A percentile compares a stretch with the other conserved stretches of the same genome.
Evolutionary conservation across 2,113 vertebrate genomes (phyloP).

Genomic region (cattle (Bos taurus)): ARS-UCD2.0 NC_037334.1:96434501-96435000

Average conservation of each 20-base stretch:
- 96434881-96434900: constrained; percentile 36
- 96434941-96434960: background rate
- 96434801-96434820: background rate
- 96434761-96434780: background rate
- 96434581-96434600: background rate
- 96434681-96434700: background rate
- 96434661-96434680: background rate
- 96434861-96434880: background rate
- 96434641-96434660: background rate
- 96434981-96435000: background rate
- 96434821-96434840: background rate
- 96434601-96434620: background rate
- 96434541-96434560: background rate
- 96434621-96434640: background rate
- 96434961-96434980: background rate
- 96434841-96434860: background rate
- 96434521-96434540: background rate
- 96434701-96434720: background rate
- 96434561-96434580: background rate
- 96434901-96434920: background rate
- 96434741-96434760: background rate
- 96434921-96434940: constrained; percentile 40
- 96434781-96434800: constrained; percentile 14
- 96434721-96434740: background rate
- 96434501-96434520: background rate